phyloP scores from a whole-genome alignment of 2,797 vertebrate species.

The Muraenolepis orangiensis region DNA sequence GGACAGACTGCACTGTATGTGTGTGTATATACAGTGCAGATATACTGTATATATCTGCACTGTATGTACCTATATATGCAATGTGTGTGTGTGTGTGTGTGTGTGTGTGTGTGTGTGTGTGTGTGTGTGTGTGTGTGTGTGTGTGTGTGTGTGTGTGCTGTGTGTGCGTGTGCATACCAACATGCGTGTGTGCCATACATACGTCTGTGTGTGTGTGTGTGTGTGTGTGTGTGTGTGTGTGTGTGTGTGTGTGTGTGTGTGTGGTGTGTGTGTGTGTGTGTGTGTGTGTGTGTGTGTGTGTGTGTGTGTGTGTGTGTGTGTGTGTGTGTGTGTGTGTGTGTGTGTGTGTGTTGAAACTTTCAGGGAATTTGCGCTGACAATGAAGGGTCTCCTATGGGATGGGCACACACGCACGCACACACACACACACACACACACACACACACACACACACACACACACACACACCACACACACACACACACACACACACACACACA shows the following conservation, averaged over 20 bases:
- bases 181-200: too few relatives aligned
- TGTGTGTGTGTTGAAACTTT: not conserved
- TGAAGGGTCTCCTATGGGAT: too few relatives aligned
- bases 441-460: slow-evolving; percentile 6
- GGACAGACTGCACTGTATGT: slow-evolving; percentile 15
- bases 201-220: not conserved
- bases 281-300: not conserved
- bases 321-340: not conserved
- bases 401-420: slow-evolving; percentile 2
- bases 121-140: too few relatives aligned
- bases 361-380: too few relatives aligned
- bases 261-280: not conserved
- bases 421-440: slow-evolving; percentile 10
- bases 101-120: not conserved
- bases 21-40: too few relatives aligned
- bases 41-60: too few relatives aligned
- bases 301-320: not conserved
- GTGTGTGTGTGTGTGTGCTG: too few relatives aligned
- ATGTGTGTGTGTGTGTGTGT: too few relatives aligned
- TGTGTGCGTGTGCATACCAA: not conserved
- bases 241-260: not conserved
- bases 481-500: too few relatives aligned
- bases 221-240: too few relatives aligned
- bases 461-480: slow-evolving; percentile 5
- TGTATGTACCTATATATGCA: too few relatives aligned